phyloP scores from a whole-genome alignment of 2,888 invertebrate genomes.

The Ormia ochracea region DNA sequence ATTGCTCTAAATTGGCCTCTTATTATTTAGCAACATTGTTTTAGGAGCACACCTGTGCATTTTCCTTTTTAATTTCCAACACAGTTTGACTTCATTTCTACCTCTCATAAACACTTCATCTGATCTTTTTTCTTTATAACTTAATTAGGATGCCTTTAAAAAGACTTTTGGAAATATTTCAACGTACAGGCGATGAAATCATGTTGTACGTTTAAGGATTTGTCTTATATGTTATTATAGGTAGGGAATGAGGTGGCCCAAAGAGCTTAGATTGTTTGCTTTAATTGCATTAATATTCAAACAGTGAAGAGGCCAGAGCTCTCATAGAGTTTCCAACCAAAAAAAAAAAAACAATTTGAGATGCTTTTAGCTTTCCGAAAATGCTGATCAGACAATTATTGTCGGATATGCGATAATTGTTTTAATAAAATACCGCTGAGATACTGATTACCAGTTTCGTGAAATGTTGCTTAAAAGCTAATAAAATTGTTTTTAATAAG shows the following conservation, averaged over 20 bases:
- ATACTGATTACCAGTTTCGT: too few species aligned
- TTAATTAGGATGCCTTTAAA: constrained; percentile 16
- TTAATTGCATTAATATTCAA: neutral
- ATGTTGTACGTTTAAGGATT: neutral
- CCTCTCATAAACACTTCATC: neutral
- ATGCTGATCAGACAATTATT: too few species aligned
- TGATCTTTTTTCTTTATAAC: constrained; percentile 4
- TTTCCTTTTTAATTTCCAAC: neutral
- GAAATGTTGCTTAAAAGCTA: too few species aligned
- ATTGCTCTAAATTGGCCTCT: neutral
- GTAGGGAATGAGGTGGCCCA: neutral
- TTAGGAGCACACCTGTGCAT: neutral
- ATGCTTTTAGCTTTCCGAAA: too few species aligned
- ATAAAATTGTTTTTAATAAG: too few species aligned
- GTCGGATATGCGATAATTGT: too few species aligned
- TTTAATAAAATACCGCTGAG: too few species aligned
- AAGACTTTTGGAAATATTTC: neutral
- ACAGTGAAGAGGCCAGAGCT: too few species aligned
- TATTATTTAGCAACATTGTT: constrained; percentile 2
- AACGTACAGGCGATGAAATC: constrained; percentile 10
- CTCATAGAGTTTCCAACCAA: too few species aligned
- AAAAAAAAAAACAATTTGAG: too few species aligned
- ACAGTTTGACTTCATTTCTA: neutral
- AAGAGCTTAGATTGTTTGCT: neutral
- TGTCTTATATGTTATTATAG: neutral